Base-by-base conservation (phyloP, 2,888 invertebrate species). In the Choristoneura rosaceana region DNA sequence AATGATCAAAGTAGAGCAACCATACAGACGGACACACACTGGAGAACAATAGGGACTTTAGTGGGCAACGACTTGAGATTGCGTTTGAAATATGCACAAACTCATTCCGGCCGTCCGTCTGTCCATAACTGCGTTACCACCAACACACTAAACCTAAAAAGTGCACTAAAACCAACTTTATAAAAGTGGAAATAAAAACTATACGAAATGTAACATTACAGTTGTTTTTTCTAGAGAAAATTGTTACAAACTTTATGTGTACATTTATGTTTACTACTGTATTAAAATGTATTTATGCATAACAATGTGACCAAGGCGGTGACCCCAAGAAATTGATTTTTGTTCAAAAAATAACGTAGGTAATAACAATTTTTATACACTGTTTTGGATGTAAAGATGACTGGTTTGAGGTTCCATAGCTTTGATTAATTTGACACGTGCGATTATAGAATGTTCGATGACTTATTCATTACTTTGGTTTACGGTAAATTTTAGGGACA, bases 61-160 rank as follows among this genome's bases (percentile, higher is more conserved):
- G 88, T 89, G 87, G 87, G 80, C 91, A 90, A 88, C 87, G 87
- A 84, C 84, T 85, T 81, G 85, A 91, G 91, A 93, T 93, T 93
- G 91, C 88, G 83, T 92, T 90, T 93, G 88, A 93, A 93, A 93
- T 93, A 93, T 93, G 91, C 92, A 93, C 90, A 87, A 87, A 87
- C 87, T 89, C 89, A 91, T 92, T 92, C 89, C 90, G 87, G 89
- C 88, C 87, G 90, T 83, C 87, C 88, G 90, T 91, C 90, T 90
- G 84, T 84, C 85, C 82, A 85, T 88, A 90, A 88, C 86, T 76
- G 78, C 81, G 83, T 87, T 84, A 85, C 77, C 77, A 85, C 77
- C 77, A 76, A 76, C 74, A 65, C 75, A 74, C 71, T 71, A 52
- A 66, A 67, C 33, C 52, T 4, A 33, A 4, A 5, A 7, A 15